Conservation (phyloP, 2,888 invertebrate species). For the Aporophyla lueneburgensis region DNA sequence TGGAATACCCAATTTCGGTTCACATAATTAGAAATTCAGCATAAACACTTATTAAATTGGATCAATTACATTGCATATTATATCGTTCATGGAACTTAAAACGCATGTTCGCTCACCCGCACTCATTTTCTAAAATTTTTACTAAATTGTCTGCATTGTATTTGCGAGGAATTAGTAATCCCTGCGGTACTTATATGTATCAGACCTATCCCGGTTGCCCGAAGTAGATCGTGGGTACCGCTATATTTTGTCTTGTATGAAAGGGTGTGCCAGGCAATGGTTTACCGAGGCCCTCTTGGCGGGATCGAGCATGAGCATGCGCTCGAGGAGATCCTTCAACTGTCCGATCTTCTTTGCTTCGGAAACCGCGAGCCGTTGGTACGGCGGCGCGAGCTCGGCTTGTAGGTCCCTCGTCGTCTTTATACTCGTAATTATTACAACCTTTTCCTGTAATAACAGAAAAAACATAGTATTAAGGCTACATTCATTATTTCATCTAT, state of each 20-base stretch:
- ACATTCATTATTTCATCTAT: background rate
- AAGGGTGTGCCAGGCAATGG: constrained; percentile 98
- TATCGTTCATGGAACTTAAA: constrained; percentile 33
- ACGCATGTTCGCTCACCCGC: background rate
- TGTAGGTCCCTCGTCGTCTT: constrained; percentile 96
- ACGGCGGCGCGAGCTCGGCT: constrained; percentile 95
- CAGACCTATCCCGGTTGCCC: constrained; percentile 16
- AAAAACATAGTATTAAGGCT: background rate
- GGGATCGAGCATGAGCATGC: constrained; percentile 97
- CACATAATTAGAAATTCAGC: no score
- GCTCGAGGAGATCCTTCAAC: constrained; percentile 97
- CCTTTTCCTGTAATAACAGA: constrained; percentile 95
- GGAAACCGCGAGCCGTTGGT: constrained; percentile 96
- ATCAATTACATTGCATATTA: constrained; percentile 16
- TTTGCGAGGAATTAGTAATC: constrained; percentile 5
- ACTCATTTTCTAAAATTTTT: background rate
- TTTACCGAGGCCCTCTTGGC: constrained; percentile 98
- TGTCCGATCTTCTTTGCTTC: constrained; percentile 98
- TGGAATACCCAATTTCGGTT: background rate
- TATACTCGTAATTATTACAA: constrained; percentile 98
- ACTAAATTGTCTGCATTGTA: constrained; percentile 10
- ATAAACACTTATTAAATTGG: constrained; percentile 13
- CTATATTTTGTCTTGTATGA: constrained; percentile 98
- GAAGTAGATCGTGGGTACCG: constrained; percentile 19
- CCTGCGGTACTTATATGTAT: constrained; percentile 7